A percentile compares a stretch with the other conserved stretches of the same genome.
These are phyloP conservation scores for Zaprionus ornatus DNA, from an alignment of 1,140 invertebrate species.

Conservation along the genomic window DNA sequence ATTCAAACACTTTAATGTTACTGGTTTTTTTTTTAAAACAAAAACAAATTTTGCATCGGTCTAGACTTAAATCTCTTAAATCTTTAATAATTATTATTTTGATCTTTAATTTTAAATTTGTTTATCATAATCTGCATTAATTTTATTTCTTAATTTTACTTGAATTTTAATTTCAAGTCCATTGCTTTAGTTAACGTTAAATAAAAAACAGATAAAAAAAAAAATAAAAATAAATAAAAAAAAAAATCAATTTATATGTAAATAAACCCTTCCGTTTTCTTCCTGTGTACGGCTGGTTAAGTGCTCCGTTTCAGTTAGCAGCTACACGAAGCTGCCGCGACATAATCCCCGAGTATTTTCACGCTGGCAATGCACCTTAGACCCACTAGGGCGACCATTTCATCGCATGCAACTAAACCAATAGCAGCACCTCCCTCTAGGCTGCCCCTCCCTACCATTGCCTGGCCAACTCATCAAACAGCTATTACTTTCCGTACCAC, in stretches of 20 bases:
- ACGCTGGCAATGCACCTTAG: slow-evolving; percentile 74
- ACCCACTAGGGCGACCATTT: slow-evolving; percentile 15
- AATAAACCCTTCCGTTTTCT: slow-evolving; percentile 6
- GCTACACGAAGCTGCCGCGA: slow-evolving; percentile 48
- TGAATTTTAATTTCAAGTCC: no score
- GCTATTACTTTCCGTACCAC: slow-evolving; percentile 47
- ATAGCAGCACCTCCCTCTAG: not conserved
- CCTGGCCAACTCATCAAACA: slow-evolving; percentile 55
- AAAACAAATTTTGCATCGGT: no score
- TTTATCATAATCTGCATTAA: no score
- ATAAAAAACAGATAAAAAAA: no score
- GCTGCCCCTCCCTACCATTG: not conserved
- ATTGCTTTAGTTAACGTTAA: no score
- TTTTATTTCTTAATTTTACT: no score
- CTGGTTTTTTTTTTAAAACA: no score
- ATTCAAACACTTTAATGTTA: no score
- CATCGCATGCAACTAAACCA: not conserved
- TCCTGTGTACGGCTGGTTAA: slow-evolving; percentile 34
- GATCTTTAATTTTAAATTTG: no score
- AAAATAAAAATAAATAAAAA: no score
- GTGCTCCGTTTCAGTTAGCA: slow-evolving; percentile 40
- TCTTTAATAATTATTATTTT: no score
- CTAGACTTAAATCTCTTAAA: no score
- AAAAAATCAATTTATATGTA: not conserved
- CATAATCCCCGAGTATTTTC: slow-evolving; percentile 71